A percentile compares a stretch with the other conserved stretches of the same genome.
phyloP scores from a whole-genome alignment of 1,140 invertebrate species.

The Drosophila baimaii region DNA sequence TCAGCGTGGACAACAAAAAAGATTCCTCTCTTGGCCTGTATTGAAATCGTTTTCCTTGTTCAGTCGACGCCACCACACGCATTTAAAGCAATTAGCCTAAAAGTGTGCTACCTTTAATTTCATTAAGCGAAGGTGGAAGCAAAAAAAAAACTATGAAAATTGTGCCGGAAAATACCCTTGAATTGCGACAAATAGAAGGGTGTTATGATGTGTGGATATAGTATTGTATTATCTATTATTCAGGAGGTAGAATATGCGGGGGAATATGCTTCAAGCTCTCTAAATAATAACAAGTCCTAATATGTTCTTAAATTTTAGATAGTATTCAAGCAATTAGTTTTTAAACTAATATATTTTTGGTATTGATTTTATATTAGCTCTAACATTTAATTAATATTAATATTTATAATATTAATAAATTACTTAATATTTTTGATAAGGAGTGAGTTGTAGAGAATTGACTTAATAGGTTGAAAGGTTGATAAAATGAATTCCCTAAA shows the following conservation, averaged over 20 bases:
- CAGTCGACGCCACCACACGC: constrained; percentile 39
- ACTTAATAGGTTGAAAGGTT: neutral
- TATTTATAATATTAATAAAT: neutral
- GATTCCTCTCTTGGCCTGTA: constrained; percentile 18
- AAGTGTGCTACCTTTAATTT: constrained; percentile 64
- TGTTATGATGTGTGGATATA: neutral
- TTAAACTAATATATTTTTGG: neutral
- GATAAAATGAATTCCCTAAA: no score
- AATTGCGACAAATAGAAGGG: rapidly evolving
- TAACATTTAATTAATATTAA: neutral
- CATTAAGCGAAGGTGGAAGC: constrained; percentile 27
- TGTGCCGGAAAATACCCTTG: constrained; percentile 11
- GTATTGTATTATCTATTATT: neutral
- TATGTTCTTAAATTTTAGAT: no score
- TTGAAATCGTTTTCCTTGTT: constrained; percentile 34
- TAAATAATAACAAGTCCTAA: no score
- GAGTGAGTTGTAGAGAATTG: neutral
- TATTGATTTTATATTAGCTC: neutral
- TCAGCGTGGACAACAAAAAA: constrained; percentile 15
- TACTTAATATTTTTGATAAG: neutral
- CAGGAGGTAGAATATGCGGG: neutral
- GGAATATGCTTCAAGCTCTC: neutral
- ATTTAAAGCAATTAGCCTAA: constrained; percentile 71
- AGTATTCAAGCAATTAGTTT: neutral
- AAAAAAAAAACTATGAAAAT: neutral